These are phyloP conservation scores for Spheniscus humboldti DNA, from an alignment of 2,797 vertebrate genomes.

Conservation along the genomic window DNA sequence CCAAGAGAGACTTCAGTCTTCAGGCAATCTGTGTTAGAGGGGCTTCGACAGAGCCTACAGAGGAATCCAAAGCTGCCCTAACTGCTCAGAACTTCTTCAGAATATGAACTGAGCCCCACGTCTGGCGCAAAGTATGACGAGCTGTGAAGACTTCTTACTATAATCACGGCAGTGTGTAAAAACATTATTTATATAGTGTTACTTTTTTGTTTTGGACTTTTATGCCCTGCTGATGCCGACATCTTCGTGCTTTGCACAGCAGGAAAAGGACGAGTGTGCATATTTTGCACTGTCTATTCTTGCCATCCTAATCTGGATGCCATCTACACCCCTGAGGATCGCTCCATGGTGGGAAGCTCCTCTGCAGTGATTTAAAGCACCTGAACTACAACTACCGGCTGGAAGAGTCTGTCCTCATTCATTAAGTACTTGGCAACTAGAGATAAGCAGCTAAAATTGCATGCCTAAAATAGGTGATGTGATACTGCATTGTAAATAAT, in stretches of 20 bases:
- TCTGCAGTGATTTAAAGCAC: background rate
- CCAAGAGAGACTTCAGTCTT: background rate
- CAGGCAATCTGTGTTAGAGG: background rate
- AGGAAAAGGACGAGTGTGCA: background rate
- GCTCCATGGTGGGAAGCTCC: background rate
- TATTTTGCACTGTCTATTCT: background rate
- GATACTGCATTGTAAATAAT: background rate
- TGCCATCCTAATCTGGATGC: background rate
- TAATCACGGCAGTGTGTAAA: background rate
- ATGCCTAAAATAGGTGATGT: background rate
- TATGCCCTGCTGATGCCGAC: background rate
- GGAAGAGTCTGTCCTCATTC: background rate
- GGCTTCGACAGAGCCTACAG: background rate
- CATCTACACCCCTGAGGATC: background rate
- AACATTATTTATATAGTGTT: background rate
- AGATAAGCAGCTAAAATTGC: background rate
- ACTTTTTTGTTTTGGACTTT: background rate
- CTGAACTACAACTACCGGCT: background rate
- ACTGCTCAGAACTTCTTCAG: background rate
- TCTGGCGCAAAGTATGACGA: background rate
- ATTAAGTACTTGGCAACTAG: background rate
- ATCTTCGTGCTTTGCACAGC: background rate
- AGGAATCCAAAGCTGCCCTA: background rate
- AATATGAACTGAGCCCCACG: fast-evolving
- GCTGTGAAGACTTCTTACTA: background rate